Evolutionary conservation across 2,113 vertebrate species (phyloP), one percentile per base, ranked within the genome.

Genomic region (Salvelinus alpinus): DNA sequence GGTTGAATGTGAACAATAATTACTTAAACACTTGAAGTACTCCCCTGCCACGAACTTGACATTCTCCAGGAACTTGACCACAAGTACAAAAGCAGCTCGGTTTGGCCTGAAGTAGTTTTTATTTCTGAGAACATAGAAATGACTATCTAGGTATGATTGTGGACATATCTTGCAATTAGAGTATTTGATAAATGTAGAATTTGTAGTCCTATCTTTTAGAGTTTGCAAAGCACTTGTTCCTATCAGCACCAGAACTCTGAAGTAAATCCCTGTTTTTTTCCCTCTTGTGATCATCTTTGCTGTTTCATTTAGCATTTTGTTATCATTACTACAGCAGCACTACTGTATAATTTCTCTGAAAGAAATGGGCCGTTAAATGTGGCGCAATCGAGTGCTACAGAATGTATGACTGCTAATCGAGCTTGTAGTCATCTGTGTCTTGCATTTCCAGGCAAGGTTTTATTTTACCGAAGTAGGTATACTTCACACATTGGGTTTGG

Each of bases 341-440:
- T 85, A 80, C 78, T 85, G 90, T 85, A 88, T 90, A 86, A 81
- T 80, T 90, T 88, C 85, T 89, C 84, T 86, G 85, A 90, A 89
- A 86, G 78, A 90, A 88, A 83, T 79, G 79, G 78, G 24, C 73
- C 78, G 76, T 85, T 92, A 83, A 83, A 84, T 70, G 85, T 91
- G 89, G 87, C 88, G 78, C 89, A 86, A 83, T 86, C 82, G 67
- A 20, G 73, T 83, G 88, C 89, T 91, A 87, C 81, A 83, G 90
- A 92, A 91, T 91, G 88, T 90, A 89, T 79, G 82, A 89, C 86
- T 85, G 88, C 82, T 90, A 29, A 75, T 72, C 84, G 70, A 87
- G 87, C 89, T 88, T 81, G 67, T 48, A 83, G 89, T 85, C 88
- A 71, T 78, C 88, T 89, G 90, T 89, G 82, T 91, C 86, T 85